A percentile compares a stretch with the other conserved stretches of the same genome.
Evolutionary conservation across 2,888 invertebrate species (phyloP).

Genomic region (Drosophila flavopinicola): DNA sequence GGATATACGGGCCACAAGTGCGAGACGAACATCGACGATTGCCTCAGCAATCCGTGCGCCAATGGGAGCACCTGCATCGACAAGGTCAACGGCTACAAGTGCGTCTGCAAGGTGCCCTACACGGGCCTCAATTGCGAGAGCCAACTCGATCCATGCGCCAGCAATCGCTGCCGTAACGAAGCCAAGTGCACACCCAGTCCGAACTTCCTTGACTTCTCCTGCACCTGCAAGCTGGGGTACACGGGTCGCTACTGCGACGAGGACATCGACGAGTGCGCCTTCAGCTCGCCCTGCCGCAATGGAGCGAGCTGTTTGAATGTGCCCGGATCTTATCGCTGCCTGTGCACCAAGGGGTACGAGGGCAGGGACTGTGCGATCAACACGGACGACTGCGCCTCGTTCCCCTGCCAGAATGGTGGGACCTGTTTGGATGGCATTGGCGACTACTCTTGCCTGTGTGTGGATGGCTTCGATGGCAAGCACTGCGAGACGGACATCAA

Average conservation of each 20-base stretch:
- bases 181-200: slow-evolving; percentile 95
- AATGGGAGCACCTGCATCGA: slow-evolving; percentile 97
- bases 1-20: slow-evolving; percentile 91
- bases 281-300: slow-evolving; percentile 94
- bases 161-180: slow-evolving; percentile 94
- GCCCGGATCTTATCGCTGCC: slow-evolving; percentile 94
- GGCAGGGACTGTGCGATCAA: slow-evolving; percentile 96
- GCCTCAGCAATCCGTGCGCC: slow-evolving; percentile 92
- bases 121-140: slow-evolving; percentile 95
- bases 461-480: slow-evolving; percentile 95
- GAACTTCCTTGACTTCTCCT: slow-evolving; percentile 95
- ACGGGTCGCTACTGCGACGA: slow-evolving; percentile 95
- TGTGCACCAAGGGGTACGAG: slow-evolving; percentile 95
- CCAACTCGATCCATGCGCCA: slow-evolving; percentile 95
- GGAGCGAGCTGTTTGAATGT: slow-evolving; percentile 96
- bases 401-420: slow-evolving; percentile 96
- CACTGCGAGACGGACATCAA: slow-evolving; percentile 96
- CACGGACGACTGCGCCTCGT: slow-evolving; percentile 95
- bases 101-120: slow-evolving; percentile 95
- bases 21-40: slow-evolving; percentile 97
- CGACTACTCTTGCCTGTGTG: slow-evolving; percentile 95
- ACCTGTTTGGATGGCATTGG: slow-evolving; percentile 96
- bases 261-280: slow-evolving; percentile 95
- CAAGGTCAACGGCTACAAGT: slow-evolving; percentile 94
- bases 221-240: slow-evolving; percentile 94